A percentile compares a stretch with the other conserved stretches of the same genome.
Conservation (phyloP, 2,888 invertebrate species). For the Teleogryllus oceanicus region DNA sequence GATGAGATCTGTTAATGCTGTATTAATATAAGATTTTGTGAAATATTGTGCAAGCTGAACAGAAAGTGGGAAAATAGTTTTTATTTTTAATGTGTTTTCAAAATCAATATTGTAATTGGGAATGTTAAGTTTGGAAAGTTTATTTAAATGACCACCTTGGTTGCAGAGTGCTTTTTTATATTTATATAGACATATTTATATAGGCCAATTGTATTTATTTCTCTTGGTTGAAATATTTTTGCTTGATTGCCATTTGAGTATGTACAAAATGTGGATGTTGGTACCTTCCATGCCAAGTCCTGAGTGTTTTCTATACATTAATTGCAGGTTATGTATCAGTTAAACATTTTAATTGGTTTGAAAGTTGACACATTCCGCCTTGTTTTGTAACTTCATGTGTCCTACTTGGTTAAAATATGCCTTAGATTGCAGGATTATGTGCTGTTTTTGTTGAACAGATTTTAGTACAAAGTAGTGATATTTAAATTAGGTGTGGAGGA, state of each 20-base stretch:
- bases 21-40: background rate
- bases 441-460: background rate
- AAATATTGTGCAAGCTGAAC: constrained; percentile 18
- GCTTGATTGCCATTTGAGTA: background rate
- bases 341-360: background rate
- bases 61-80: background rate
- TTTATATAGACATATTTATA: no score
- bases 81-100: background rate
- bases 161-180: background rate
- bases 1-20: no score
- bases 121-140: constrained; percentile 11
- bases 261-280: no score
- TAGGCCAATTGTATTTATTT: background rate
- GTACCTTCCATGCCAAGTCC: no score
- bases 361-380: background rate
- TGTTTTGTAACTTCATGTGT: no score
- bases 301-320: no score
- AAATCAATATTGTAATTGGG: background rate
- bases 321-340: background rate
- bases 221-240: background rate
- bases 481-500: background rate
- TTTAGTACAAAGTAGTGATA: background rate
- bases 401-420: no score
- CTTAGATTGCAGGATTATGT: no score
- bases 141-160: background rate